Evolutionary conservation across 1,140 invertebrate genomes (phyloP).

Genomic region (Papilio aristodemus): DNA sequence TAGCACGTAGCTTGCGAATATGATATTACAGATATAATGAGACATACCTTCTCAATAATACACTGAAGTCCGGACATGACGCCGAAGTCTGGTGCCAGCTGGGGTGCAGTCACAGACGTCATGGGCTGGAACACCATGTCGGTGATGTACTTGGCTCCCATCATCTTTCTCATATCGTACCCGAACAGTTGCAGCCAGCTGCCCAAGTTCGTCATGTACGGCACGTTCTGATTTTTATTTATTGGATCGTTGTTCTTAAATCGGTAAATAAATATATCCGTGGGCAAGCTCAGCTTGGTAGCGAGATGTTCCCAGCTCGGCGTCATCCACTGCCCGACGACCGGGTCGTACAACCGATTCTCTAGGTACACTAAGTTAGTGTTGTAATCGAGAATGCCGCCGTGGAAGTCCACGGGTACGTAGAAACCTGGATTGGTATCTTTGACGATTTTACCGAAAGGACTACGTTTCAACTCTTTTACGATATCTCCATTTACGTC

Average conservation of each 20-base stretch:
- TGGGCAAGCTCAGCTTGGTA: slow-evolving; percentile 89
- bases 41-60: slow-evolving; percentile 88
- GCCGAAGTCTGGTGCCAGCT: slow-evolving; percentile 90
- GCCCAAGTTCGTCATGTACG: slow-evolving; percentile 91
- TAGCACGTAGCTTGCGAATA: not conserved
- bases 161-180: slow-evolving; percentile 91
- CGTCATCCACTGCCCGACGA: slow-evolving; percentile 96
- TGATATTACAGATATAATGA: not conserved
- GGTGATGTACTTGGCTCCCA: slow-evolving; percentile 89
- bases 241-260: slow-evolving; percentile 96
- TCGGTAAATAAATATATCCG: slow-evolving; percentile 94
- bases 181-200: slow-evolving; percentile 94
- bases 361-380: slow-evolving; percentile 92
- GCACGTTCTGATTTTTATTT: slow-evolving; percentile 87
- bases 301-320: slow-evolving; percentile 94
- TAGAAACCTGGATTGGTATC: slow-evolving; percentile 96
- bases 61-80: slow-evolving; percentile 93
- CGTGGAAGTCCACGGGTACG: slow-evolving; percentile 95
- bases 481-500: slow-evolving; percentile 94
- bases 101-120: slow-evolving; percentile 87
- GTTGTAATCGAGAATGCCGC: slow-evolving; percentile 91
- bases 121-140: slow-evolving; percentile 88
- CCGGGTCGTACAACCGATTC: slow-evolving; percentile 93
- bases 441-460: slow-evolving; percentile 93
- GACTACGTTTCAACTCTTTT: slow-evolving; percentile 94